A percentile compares a stretch with the other conserved stretches of the same genome.
Conservation (phyloP, 2,888 invertebrate genomes). For the Cheilosia urbana region DNA sequence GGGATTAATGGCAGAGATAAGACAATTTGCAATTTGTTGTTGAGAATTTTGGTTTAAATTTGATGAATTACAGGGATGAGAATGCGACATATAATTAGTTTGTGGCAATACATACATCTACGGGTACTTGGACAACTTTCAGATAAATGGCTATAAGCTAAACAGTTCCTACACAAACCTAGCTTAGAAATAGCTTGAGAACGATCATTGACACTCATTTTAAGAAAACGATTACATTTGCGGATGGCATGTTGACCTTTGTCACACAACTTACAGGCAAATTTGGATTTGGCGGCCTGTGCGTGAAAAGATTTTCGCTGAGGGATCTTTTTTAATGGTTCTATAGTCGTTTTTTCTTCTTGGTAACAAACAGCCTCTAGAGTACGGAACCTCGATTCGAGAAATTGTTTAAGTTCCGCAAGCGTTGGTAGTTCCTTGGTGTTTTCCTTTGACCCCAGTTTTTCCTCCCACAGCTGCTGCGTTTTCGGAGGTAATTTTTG, state of each 20-base stretch:
- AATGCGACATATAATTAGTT: too few species aligned
- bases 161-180: conserved; percentile 9
- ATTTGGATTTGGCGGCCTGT: neutral
- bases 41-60: too few species aligned
- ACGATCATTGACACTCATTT: conserved; percentile 19
- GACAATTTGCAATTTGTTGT: too few species aligned
- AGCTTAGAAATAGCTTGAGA: neutral
- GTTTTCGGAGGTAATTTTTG: neutral
- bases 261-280: conserved; percentile 32
- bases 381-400: conserved; percentile 23
- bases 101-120: conserved; percentile 1
- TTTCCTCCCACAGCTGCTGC: conserved; percentile 8
- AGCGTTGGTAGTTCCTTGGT: conserved; percentile 5
- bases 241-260: conserved; percentile 49
- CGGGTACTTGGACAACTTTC: neutral
- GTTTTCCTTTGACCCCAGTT: conserved; percentile 17
- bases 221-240: conserved; percentile 43
- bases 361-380: conserved; percentile 21
- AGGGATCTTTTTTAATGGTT: neutral
- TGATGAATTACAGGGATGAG: too few species aligned
- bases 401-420: conserved; percentile 1
- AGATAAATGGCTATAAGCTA: conserved; percentile 13
- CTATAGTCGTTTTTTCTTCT: conserved; percentile 1
- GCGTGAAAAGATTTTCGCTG: too few species aligned
- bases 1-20: too few species aligned